A percentile compares a stretch with the other conserved stretches of the same genome.
Conservation (phyloP, 2,113 vertebrate species). For the Hipposideros armiger region DNA sequence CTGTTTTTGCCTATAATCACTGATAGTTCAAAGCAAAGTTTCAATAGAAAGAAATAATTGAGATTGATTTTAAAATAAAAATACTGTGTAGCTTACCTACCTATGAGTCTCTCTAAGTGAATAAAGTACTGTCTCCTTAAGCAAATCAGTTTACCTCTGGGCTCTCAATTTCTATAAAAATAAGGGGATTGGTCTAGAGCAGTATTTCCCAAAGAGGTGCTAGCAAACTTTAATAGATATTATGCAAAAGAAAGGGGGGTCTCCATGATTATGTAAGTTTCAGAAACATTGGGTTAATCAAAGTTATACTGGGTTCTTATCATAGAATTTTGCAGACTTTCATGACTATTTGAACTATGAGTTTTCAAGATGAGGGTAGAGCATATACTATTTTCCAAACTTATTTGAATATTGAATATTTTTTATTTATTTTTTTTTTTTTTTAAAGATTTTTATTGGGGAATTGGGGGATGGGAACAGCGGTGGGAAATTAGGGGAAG, state of each 20-base stretch:
- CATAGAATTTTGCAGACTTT: background rate
- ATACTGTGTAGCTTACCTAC: background rate
- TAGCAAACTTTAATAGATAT: background rate
- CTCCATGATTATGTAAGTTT: background rate
- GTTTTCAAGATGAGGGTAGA: slow-evolving; percentile 8
- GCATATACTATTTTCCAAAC: background rate
- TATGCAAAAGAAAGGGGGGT: background rate
- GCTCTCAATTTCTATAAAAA: slow-evolving; percentile 32
- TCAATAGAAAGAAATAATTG: slow-evolving; percentile 47
- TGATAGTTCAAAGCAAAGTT: slow-evolving; percentile 39
- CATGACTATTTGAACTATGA: slow-evolving; percentile 23
- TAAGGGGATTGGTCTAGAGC: background rate
- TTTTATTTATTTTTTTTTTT: background rate
- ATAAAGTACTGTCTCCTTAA: slow-evolving; percentile 35
- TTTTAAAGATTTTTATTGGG: no score
- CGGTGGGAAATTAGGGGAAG: no score
- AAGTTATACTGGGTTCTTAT: background rate
- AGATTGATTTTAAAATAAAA: slow-evolving; percentile 45
- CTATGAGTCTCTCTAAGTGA: background rate
- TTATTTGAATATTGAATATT: background rate
- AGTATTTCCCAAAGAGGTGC: background rate
- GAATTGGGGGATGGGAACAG: no score
- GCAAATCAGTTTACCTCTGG: slow-evolving; percentile 1
- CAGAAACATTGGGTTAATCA: background rate
- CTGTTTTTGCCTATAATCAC: background rate